These are phyloP conservation scores for Apistogramma diplotaenia DNA, from an alignment of 2,113 vertebrate species.

Conservation along the genomic window DNA sequence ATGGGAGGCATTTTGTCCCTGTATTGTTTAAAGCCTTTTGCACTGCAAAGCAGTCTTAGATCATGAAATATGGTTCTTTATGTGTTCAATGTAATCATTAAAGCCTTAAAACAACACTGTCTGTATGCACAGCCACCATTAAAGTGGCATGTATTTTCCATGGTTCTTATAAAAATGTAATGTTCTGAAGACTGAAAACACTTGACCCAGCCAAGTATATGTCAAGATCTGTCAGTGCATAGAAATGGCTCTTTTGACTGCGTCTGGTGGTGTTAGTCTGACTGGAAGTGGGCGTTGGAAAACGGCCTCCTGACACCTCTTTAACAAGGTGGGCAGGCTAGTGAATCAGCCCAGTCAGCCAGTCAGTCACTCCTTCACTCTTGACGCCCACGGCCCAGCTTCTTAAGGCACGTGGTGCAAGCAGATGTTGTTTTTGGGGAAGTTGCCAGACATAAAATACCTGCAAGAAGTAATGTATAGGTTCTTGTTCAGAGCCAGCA, in stretches of 20 bases:
- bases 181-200: constrained; percentile 72
- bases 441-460: constrained; percentile 60
- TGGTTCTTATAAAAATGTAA: constrained; percentile 73
- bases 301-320: constrained; percentile 75
- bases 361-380: constrained; percentile 48
- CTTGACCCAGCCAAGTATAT: constrained; percentile 70
- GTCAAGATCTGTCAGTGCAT: constrained; percentile 71
- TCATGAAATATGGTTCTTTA: constrained; percentile 28
- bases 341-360: constrained; percentile 73
- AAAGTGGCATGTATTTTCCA: constrained; percentile 71
- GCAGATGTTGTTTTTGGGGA: constrained; percentile 76
- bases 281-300: constrained; percentile 76
- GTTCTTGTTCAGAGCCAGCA: constrained; percentile 40
- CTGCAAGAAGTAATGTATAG: constrained; percentile 57
- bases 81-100: constrained; percentile 58
- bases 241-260: constrained; percentile 65
- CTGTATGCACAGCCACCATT: constrained; percentile 56
- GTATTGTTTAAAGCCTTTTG: constrained; percentile 19
- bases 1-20: constrained; percentile 28
- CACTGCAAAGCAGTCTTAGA: background rate
- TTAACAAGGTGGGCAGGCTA: constrained; percentile 72
- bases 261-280: constrained; percentile 64
- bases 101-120: constrained; percentile 61
- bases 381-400: constrained; percentile 29
- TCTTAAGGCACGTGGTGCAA: constrained; percentile 38